Evolutionary conservation across 2,113 vertebrate genomes (phyloP).

Genomic region (Mandrillus leucophaeus): DNA sequence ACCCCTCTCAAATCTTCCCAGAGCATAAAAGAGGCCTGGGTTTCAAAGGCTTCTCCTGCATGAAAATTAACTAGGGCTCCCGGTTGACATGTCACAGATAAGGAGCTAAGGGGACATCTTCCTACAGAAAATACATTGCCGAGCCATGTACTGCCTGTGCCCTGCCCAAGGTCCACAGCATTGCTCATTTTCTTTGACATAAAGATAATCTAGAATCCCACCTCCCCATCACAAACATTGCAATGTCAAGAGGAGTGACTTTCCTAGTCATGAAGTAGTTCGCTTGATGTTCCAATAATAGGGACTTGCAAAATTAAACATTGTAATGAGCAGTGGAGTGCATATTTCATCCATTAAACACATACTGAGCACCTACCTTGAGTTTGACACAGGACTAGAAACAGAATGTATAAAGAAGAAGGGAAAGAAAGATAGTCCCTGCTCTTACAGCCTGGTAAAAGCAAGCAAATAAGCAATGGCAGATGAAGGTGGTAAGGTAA

Average conservation of each 20-base stretch:
- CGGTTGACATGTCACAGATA: constrained; percentile 9
- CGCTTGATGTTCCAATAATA: background rate
- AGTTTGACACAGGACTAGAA: background rate
- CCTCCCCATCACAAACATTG: background rate
- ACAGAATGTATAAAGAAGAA: background rate
- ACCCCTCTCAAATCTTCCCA: constrained; percentile 71
- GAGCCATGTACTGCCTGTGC: background rate
- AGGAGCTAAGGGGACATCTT: background rate
- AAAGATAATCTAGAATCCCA: background rate
- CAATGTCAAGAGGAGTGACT: background rate
- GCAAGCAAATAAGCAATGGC: background rate
- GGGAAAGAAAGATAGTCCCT: background rate
- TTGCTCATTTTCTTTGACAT: background rate
- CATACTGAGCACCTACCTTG: background rate
- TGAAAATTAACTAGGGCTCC: constrained; percentile 65
- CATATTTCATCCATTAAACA: background rate
- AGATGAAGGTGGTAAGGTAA: background rate
- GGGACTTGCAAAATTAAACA: background rate
- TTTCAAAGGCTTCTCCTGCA: constrained; percentile 72
- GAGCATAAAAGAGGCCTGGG: constrained; percentile 60
- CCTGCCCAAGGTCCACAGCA: background rate
- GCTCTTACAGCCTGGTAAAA: background rate
- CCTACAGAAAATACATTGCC: background rate
- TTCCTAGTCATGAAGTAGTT: background rate
- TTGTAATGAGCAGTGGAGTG: accelerated